Evolutionary conservation across 1,140 invertebrate species (phyloP), one percentile per base, ranked within the genome.

Genomic region (Elymnias hypermnestra): DNA sequence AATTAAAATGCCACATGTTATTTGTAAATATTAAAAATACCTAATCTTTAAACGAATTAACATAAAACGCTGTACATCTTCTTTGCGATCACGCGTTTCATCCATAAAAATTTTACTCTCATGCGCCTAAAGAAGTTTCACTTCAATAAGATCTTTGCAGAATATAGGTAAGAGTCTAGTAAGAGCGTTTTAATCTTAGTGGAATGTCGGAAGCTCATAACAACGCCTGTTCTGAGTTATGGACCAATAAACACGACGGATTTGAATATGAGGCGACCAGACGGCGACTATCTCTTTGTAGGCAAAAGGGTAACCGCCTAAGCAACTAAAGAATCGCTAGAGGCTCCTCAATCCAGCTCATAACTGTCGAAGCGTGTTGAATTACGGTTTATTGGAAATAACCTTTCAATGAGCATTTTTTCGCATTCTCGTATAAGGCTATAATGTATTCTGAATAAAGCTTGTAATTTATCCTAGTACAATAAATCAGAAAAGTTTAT

Each of bases 181-280:
- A 35, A 42, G 12, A 25, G 45, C 33, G 53, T 55, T 75, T 73
- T 75, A 75, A 78, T 78, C 62, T 73, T 38, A 36, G 15, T 43
- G 70, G 68, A 73, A 78, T 78, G 68, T 56, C 39, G 58, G 68
- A 62, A 53, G 56, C 44, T 64, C 62, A 67, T 69, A 74, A 63
- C 55, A 56, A 55, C 54, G 42, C 46, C 53, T 47, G 41, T 52
- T 49, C 60, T 68, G 58, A 78, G 58, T 75, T 73, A 78, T 78
- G 65, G 64, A 52, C 55, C 61, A 67, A 78, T 78, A 78, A 78
- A 68, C 56, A 56, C 44, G 53, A 47, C 29, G 59, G 55, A 70
- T 74, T 72, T 75, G 59, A 71, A 71, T 76, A 67, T 37, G 22
- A 46, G 45, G 57, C 61, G 65, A 56, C 64, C 55, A 36, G 61